Evolutionary conservation across 2,113 vertebrate genomes (phyloP), one percentile per base, ranked within the genome.

Genomic region (Platysternon megacephalum): DNA sequence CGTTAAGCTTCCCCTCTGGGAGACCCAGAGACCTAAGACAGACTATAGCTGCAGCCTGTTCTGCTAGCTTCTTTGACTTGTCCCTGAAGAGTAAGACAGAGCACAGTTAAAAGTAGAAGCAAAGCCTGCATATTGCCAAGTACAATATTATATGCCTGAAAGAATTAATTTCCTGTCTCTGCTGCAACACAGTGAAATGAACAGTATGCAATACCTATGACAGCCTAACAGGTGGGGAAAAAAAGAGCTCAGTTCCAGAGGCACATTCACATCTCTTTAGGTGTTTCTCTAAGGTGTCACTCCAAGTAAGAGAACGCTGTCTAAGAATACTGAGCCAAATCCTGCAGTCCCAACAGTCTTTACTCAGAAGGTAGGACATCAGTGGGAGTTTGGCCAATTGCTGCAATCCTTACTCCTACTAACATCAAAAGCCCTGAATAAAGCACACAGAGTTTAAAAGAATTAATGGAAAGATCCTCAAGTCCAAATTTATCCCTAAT

Each of bases 11-110:
- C 26, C 99, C 99, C 95, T 99, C 99, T 2, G 99, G 99, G 28
- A 99, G 91, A 6, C 99, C 99, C 55, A 99, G 84, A 0, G 98
- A 97, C 51, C 99, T 98, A 84, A 99, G 98, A 87, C 99, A 99
- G 35, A 99, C 99, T 7, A 99, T 96, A 84, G 99, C 99, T 2
- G 99, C 99, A 32, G 99, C 98, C 95, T 99, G 99, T 65, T 99
- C 99, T 0, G 99, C 99, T 83, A 99, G 98, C 84, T 99, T 99
- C 98, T 99, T 99, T 2, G 99, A 99, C 97, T 99, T 99, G 95
- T 99, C 99, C 99, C 99, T 99, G 97, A 91, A 95, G 93, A 93
- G 39, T 97, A 93, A 98, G 79, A 86, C 46, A 72, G 44, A 89
- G 91, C 82, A 97, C 46, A 94, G 8, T 11, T 92, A 7, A 95